phyloP scores from a whole-genome alignment of 2,113 vertebrate genomes.

The Cervus canadensis region DNA sequence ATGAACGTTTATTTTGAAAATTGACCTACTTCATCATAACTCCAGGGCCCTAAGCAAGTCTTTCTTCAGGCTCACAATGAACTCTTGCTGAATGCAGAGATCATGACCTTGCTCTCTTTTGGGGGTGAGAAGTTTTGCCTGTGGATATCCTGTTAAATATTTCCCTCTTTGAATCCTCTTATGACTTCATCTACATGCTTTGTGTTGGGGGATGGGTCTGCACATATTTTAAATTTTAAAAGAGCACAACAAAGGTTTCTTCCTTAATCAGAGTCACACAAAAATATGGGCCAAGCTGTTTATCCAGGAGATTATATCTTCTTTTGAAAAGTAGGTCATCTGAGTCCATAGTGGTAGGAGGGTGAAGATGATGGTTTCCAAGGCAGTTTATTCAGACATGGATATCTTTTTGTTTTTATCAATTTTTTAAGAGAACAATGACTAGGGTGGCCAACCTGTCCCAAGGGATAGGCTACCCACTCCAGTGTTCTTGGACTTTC shows the following conservation, averaged over 20 bases:
- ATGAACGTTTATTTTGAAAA: conserved; percentile 69
- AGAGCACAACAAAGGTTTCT: background rate
- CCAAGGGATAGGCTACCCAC: background rate
- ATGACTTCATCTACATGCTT: conserved; percentile 18
- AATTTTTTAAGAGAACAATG: background rate
- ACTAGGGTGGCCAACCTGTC: background rate
- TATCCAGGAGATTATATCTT: background rate
- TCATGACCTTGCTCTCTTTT: background rate
- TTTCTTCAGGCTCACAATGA: conserved; percentile 28
- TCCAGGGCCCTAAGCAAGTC: conserved; percentile 12
- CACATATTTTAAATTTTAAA: conserved; percentile 44
- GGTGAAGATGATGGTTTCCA: conserved; percentile 6
- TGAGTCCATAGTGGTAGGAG: background rate
- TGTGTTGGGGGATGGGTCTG: background rate
- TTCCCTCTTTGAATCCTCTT: conserved; percentile 20
- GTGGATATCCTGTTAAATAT: conserved; percentile 29
- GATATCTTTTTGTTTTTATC: background rate
- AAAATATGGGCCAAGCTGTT: conserved; percentile 28
- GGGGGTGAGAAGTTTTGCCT: background rate
- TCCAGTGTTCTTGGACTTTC: background rate
- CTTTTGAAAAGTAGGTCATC: conserved; percentile 31
- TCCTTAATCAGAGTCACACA: conserved; percentile 15
- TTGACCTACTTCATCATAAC: conserved; percentile 63
- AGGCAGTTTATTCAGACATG: background rate
- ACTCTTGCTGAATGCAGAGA: background rate